Conservation (phyloP, 2,113 vertebrate species). For the Gallinago undulata region DNA sequence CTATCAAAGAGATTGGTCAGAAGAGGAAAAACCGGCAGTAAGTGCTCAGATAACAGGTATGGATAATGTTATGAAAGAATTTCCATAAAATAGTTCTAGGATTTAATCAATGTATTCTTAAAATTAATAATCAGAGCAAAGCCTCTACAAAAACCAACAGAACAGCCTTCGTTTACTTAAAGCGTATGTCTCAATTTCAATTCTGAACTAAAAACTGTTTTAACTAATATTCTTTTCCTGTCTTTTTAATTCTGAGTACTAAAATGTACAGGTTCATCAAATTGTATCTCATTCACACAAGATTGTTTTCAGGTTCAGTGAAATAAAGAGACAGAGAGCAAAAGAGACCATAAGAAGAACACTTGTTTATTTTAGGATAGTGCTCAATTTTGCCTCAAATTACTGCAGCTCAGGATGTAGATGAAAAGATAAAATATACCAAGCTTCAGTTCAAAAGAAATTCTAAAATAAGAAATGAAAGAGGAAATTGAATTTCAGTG, state of each 20-base stretch:
- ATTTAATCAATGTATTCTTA: not conserved
- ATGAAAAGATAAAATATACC: constrained; percentile 10
- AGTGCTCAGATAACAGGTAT: not conserved
- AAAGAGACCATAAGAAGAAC: not conserved
- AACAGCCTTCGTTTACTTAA: not conserved
- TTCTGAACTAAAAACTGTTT: not conserved
- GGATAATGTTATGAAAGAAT: not conserved
- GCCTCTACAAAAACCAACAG: not conserved
- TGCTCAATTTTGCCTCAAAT: not conserved
- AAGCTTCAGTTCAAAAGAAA: constrained; percentile 23
- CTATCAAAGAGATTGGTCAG: not conserved
- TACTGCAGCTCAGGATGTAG: not conserved
- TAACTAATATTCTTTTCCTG: not conserved
- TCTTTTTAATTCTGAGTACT: not conserved
- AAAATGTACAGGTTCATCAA: not conserved
- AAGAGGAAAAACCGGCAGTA: not conserved
- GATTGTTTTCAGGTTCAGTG: not conserved
- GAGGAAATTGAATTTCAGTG: constrained; percentile 24
- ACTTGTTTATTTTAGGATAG: not conserved
- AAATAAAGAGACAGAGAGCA: not conserved
- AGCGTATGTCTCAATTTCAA: not conserved
- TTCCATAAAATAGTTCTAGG: not conserved
- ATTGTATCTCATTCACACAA: not conserved
- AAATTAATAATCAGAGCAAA: not conserved
- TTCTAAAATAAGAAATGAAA: constrained; percentile 6